Evolutionary conservation across 1,140 invertebrate genomes (phyloP).

Genomic region (Aphaenogaster rudis): DNA sequence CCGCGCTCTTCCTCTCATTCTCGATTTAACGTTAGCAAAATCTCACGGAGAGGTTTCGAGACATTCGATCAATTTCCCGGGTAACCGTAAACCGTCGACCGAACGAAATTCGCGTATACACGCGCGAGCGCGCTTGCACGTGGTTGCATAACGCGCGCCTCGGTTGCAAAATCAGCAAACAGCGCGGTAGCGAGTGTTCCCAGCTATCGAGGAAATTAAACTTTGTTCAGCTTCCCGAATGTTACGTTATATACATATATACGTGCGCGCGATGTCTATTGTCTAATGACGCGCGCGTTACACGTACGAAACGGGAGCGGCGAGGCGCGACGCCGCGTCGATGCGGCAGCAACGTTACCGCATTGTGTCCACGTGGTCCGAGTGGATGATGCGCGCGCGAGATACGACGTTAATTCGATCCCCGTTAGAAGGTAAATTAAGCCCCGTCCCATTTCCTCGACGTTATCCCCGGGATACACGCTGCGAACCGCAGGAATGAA

Average conservation of each 20-base stretch:
- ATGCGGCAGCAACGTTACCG: neutral
- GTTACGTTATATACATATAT: neutral
- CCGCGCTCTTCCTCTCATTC: too few species aligned
- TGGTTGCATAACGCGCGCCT: neutral
- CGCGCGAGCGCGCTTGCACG: neutral
- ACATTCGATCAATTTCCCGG: neutral
- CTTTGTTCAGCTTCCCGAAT: slow-evolving; percentile 58
- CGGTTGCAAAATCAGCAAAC: slow-evolving; percentile 30
- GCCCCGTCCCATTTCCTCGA: neutral
- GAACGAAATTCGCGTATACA: neutral
- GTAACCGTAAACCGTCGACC: neutral
- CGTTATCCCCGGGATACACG: slow-evolving; percentile 15
- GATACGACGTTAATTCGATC: slow-evolving; percentile 42
- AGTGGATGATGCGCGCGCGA: slow-evolving; percentile 12
- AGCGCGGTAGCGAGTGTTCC: neutral
- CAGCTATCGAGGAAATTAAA: slow-evolving; percentile 63
- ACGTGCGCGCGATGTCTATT: neutral
- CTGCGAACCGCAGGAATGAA: neutral
- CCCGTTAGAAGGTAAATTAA: slow-evolving; percentile 52
- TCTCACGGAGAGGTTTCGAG: neutral
- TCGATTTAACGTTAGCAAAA: neutral
- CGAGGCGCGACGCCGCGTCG: neutral
- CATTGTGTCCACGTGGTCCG: neutral
- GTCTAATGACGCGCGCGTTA: slow-evolving; percentile 43
- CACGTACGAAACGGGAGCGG: neutral